Base-by-base conservation (phyloP, 1,140 invertebrate species). In the Drosophila varians region DNA sequence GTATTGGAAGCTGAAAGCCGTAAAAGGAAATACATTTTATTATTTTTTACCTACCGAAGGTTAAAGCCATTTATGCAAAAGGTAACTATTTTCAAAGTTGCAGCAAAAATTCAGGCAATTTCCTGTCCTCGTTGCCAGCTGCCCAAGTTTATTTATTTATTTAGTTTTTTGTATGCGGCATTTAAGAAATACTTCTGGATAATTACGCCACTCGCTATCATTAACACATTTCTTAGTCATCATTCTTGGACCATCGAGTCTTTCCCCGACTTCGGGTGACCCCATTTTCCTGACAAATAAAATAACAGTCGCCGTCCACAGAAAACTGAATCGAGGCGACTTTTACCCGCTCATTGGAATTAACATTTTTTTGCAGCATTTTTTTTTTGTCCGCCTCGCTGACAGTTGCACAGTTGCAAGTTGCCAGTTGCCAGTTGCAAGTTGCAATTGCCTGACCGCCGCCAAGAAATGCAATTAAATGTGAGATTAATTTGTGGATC, bases 191-290 rank as follows among this genome's bases (percentile, higher is more conserved):
- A 48, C 61, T 76, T 77, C 68, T 62, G 52, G 73, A 61, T 80
- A 82, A 80, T 82, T 80, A 77, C 77, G 68, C 68, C 68, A 68
- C 49, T 82, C 54, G 51, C 62, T 74, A 82, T 64, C 78, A 77
- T 82, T 82, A 83, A 82, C 69, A 82, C 78, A 82, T 82, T 82
- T 83, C 61, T 70, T 62, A 62, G 77, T 80, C 77, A 80, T 82
- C 72, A 60, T 80, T 80, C 72, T 77, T 54, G 26, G 43, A 40
- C 45, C 21, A 4, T 2, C 21, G 34, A 45, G 34, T 65, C 58
- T 25, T 43, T 38, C 21, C 62, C 47, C 9, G 43, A 48, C 26
- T 11, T 18, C 11, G 4, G 43, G 7, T 82, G 78, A 77, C 74
- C 78, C 78, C 77, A 74, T 83, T 82, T 69, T 46, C 36, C 6